Evolutionary conservation across 2,888 invertebrate species (phyloP).

Genomic region (Desoria tigrina): DNA sequence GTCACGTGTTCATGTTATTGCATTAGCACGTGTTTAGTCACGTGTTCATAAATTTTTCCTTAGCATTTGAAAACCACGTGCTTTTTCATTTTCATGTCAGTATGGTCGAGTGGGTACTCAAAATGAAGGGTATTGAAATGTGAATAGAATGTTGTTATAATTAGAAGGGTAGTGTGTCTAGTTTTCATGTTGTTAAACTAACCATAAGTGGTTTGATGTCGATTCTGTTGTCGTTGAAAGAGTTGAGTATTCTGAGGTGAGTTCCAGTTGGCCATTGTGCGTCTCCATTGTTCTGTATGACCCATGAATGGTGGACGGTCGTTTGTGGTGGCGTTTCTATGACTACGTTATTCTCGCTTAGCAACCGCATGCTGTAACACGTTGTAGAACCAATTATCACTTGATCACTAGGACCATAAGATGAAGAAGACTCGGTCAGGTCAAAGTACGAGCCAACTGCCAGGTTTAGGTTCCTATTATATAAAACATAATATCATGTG

Average conservation of each 20-base stretch:
- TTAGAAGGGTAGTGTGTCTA: no score
- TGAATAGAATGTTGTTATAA: no score
- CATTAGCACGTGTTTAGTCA: no score
- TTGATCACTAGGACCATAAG: conserved; percentile 61
- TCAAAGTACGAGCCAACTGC: conserved; percentile 96
- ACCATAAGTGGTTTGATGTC: conserved; percentile 55
- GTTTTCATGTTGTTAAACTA: no score
- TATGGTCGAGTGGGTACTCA: no score
- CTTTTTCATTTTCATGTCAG: no score
- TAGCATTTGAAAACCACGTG: no score
- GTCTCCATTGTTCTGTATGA: conserved; percentile 80
- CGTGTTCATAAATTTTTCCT: no score
- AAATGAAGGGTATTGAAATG: no score
- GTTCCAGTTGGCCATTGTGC: conserved; percentile 84
- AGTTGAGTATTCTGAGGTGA: conserved; percentile 57
- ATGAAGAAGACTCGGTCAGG: conserved; percentile 60
- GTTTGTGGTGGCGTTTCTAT: no score
- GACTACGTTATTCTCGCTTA: no score
- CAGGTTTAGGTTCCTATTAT: conserved; percentile 89
- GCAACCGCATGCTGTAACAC: conserved; percentile 22
- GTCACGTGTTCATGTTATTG: no score
- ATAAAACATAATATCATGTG: neutral
- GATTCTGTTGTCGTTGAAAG: conserved; percentile 57
- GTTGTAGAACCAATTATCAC: conserved; percentile 12
- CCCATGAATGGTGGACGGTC: conserved; percentile 58